Evolutionary conservation across 2,888 invertebrate species (phyloP).

Genomic region (Caenorhabditis angaria): DNA sequence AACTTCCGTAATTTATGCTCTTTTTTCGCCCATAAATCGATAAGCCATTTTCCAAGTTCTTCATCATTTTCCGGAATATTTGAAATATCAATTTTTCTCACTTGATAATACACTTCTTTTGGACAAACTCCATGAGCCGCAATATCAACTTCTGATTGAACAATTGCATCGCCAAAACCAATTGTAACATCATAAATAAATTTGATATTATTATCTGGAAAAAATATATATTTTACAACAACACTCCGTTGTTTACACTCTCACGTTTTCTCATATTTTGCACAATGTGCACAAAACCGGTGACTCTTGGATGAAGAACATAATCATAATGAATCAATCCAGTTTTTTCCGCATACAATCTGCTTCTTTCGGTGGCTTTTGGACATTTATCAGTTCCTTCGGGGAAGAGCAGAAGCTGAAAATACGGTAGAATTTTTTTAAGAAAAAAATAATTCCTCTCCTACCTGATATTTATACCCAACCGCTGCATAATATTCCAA

Average conservation of each 20-base stretch:
- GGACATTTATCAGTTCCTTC: conserved; percentile 87
- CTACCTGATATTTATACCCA: conserved; percentile 76
- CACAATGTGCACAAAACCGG: conserved; percentile 78
- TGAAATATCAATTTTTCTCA: conserved; percentile 74
- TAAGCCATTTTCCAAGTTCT: conserved; percentile 72
- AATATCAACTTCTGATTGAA: conserved; percentile 82
- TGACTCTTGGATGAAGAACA: conserved; percentile 86
- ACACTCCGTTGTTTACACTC: conserved; percentile 5
- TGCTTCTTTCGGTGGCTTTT: conserved; percentile 80
- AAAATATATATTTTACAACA: neutral
- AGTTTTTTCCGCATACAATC: conserved; percentile 78
- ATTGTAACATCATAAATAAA: conserved; percentile 86
- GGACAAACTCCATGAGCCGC: conserved; percentile 80
- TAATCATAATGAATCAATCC: conserved; percentile 79
- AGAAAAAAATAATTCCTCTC: conserved; percentile 1
- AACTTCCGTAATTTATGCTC: conserved; percentile 70
- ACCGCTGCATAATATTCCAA: conserved; percentile 81
- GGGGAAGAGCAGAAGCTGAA: conserved; percentile 82
- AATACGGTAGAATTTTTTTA: conserved; percentile 4
- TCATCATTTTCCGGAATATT: conserved; percentile 69
- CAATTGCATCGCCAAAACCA: conserved; percentile 80
- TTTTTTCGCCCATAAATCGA: conserved; percentile 73
- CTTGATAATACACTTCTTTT: conserved; percentile 81
- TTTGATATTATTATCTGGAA: conserved; percentile 78
- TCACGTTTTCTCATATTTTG: conserved; percentile 75